Percentiles rank a stretch among this genome's conserved stretches.
phyloP scores from a whole-genome alignment of 2,113 vertebrate species.

The Callionymus lyra region DNA sequence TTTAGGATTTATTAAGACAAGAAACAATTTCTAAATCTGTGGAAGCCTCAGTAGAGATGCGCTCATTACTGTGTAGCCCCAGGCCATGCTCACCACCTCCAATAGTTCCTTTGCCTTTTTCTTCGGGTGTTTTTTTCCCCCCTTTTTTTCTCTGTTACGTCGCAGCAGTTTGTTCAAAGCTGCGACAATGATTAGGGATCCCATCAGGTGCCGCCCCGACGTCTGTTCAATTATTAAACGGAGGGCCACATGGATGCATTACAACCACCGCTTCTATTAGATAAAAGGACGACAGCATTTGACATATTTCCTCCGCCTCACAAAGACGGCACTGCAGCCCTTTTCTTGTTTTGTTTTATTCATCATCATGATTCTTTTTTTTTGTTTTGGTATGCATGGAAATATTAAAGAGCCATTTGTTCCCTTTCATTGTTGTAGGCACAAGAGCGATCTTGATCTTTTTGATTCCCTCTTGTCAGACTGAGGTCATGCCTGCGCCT shows the following conservation, averaged over 20 bases:
- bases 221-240: slow-evolving; percentile 94
- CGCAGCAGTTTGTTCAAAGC: slow-evolving; percentile 87
- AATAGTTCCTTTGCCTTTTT: slow-evolving; percentile 82
- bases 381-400: slow-evolving; percentile 29
- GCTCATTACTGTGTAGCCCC: slow-evolving; percentile 97
- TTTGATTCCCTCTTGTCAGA: slow-evolving; percentile 45
- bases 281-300: slow-evolving; percentile 77
- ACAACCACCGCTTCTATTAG: slow-evolving; percentile 74
- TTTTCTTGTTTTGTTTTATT: slow-evolving; percentile 61
- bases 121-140: too few relatives aligned
- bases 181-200: slow-evolving; percentile 80
- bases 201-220: slow-evolving; percentile 87
- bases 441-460: slow-evolving; percentile 35
- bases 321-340: slow-evolving; percentile 61
- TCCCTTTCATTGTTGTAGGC: slow-evolving; percentile 44
- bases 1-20: slow-evolving; percentile 99
- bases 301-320: slow-evolving; percentile 76
- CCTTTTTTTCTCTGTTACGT: slow-evolving; percentile 80
- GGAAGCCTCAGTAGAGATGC: slow-evolving; percentile 85
- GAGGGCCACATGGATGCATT: slow-evolving; percentile 77
- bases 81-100: slow-evolving; percentile 76
- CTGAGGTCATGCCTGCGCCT: slow-evolving; percentile 40
- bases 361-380: slow-evolving; percentile 32
- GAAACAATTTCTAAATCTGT: slow-evolving; percentile 88
- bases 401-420: slow-evolving; percentile 59